Percentiles rank a stretch among this genome's conserved stretches.
These are phyloP conservation scores for Torymus aiolomorphi DNA, from an alignment of 2,888 invertebrate species.

Conservation along the genomic window DNA sequence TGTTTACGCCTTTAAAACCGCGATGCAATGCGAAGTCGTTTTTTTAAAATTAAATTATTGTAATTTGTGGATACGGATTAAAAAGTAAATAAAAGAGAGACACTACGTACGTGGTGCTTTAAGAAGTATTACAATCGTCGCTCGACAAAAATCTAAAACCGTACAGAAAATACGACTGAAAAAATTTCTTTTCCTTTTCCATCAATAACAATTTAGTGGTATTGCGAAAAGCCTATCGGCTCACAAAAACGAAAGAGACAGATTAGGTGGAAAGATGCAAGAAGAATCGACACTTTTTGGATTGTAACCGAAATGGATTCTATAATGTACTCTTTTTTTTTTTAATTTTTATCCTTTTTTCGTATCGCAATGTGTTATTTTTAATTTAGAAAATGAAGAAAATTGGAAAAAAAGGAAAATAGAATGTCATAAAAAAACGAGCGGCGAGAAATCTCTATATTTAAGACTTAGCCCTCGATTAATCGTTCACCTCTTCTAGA, in stretches of 20 bases:
- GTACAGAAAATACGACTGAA: conserved; percentile 14
- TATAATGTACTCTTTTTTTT: conserved; percentile 43
- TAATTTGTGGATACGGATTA: conserved; percentile 48
- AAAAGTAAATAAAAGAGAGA: conserved; percentile 34
- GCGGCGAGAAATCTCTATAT: conserved; percentile 60
- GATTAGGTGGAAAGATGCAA: conserved; percentile 26
- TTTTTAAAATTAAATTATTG: conserved; percentile 49
- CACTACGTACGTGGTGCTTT: conserved; percentile 37
- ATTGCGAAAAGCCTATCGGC: conserved; percentile 21
- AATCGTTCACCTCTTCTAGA: conserved; percentile 68
- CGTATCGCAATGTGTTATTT: conserved; percentile 54
- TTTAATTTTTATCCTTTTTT: conserved; percentile 47
- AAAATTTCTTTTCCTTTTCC: conserved; percentile 39
- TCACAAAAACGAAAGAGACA: background rate
- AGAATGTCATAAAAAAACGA: conserved; percentile 57
- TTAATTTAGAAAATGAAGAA: conserved; percentile 49
- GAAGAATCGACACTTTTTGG: conserved; percentile 38
- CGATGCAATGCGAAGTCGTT: conserved; percentile 31
- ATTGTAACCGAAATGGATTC: conserved; percentile 41
- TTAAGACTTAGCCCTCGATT: conserved; percentile 63
- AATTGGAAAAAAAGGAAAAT: conserved; percentile 41
- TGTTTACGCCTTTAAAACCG: conserved; percentile 26
- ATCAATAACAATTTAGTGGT: conserved; percentile 33
- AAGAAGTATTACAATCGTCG: conserved; percentile 34
- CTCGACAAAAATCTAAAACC: conserved; percentile 24